These are phyloP conservation scores for Lampris incognitus DNA, from an alignment of 2,113 vertebrate genomes.

Conservation along the genomic window DNA sequence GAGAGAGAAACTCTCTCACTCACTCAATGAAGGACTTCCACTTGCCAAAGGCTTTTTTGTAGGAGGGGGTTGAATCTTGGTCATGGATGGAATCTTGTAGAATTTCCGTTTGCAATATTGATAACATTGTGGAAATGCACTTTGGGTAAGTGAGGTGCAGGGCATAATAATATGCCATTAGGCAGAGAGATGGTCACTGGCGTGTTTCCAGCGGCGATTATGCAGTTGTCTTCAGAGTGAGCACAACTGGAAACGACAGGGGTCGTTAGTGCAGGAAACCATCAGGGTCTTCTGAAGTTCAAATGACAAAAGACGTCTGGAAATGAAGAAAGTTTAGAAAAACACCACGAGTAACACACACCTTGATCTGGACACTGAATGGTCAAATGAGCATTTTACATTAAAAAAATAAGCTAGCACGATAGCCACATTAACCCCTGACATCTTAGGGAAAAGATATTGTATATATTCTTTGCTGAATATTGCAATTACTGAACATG, in stretches of 20 bases:
- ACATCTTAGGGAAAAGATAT: no score
- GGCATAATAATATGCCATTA: slow-evolving; percentile 17
- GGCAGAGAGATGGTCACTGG: slow-evolving; percentile 29
- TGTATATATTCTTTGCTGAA: no score
- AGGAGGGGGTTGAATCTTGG: neutral
- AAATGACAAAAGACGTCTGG: neutral
- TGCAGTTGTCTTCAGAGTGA: slow-evolving; percentile 28
- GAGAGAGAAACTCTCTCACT: neutral
- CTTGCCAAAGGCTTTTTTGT: slow-evolving; percentile 17
- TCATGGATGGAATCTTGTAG: neutral
- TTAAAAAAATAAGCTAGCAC: no score
- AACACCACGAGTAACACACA: neutral
- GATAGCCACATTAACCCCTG: no score
- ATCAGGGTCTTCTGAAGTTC: slow-evolving; percentile 4
- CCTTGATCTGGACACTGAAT: no score
- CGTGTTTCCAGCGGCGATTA: slow-evolving; percentile 17
- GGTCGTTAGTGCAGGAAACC: slow-evolving; percentile 1
- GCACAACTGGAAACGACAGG: slow-evolving; percentile 26
- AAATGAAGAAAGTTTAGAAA: slow-evolving; percentile 4
- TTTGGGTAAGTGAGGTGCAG: slow-evolving; percentile 25
- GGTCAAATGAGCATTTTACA: no score
- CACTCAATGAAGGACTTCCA: slow-evolving; percentile 29
- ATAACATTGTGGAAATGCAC: slow-evolving; percentile 10
- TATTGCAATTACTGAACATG: no score
- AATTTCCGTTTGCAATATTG: neutral